Percentiles rank a stretch among this genome's conserved stretches.
phyloP scores from a whole-genome alignment of 2,888 invertebrate species.

The Germaria angustata region DNA sequence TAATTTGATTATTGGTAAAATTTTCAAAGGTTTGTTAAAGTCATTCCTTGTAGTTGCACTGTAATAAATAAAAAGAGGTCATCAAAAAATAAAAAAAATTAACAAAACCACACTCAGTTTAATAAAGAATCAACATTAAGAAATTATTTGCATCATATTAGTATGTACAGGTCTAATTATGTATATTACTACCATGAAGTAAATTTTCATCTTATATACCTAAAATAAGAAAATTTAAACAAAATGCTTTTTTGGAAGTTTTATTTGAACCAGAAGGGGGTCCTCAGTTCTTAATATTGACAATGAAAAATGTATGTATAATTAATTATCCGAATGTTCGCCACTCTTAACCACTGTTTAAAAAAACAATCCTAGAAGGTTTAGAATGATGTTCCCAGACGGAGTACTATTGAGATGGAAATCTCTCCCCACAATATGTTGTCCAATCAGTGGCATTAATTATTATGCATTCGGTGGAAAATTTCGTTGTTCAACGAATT shows the following conservation, averaged over 20 bases:
- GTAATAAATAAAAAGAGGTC: constrained; percentile 71
- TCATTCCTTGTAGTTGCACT: constrained; percentile 78
- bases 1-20: constrained; percentile 69
- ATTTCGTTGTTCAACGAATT: too few species aligned
- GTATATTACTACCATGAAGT: constrained; percentile 74
- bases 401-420: too few species aligned
- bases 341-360: too few species aligned
- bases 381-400: too few species aligned
- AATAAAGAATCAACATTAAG: constrained; percentile 63
- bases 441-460: too few species aligned
- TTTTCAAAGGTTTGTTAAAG: constrained; percentile 74
- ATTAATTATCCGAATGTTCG: too few species aligned
- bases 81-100: constrained; percentile 21
- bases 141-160: constrained; percentile 74
- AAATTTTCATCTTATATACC: constrained; percentile 73
- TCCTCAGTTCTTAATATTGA: too few species aligned
- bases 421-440: too few species aligned
- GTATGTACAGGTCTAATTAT: constrained; percentile 72
- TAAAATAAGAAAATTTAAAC: constrained; percentile 53
- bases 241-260: background rate
- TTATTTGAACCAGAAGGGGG: too few species aligned
- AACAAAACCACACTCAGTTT: constrained; percentile 48
- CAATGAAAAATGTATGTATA: too few species aligned
- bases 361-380: too few species aligned
- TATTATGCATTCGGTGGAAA: too few species aligned